Conservation (phyloP, 2,113 vertebrate genomes). For the Nansenia antarctica region DNA sequence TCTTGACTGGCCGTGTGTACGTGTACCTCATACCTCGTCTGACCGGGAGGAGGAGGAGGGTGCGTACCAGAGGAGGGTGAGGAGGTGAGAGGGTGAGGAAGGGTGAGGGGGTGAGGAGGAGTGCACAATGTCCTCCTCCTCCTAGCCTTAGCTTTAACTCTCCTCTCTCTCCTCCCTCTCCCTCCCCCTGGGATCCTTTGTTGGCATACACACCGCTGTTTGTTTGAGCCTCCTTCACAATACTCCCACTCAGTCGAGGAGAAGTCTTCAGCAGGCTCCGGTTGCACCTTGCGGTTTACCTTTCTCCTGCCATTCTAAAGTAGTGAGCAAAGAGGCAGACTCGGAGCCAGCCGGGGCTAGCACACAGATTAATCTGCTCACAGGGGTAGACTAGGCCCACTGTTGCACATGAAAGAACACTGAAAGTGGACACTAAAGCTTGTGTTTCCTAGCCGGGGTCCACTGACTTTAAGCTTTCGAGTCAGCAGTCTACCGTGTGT, state of each 20-base stretch:
- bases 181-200: conserved; percentile 42
- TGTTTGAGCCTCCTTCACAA: conserved; percentile 49
- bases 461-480: conserved; percentile 34
- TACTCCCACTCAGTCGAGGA: conserved; percentile 50
- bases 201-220: conserved; percentile 52
- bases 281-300: conserved; percentile 48
- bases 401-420: conserved; percentile 58
- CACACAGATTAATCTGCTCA: conserved; percentile 48
- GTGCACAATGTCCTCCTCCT: neutral
- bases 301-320: conserved; percentile 15
- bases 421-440: conserved; percentile 48
- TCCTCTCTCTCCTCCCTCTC: neutral
- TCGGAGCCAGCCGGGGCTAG: neutral
- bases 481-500: neutral
- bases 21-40: too few species aligned
- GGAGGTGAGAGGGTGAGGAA: neutral
- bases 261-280: conserved; percentile 42
- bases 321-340: conserved; percentile 20
- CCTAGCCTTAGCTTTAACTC: conserved; percentile 7
- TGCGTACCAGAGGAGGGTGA: too few species aligned
- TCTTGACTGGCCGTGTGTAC: too few species aligned
- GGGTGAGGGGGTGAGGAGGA: conserved; percentile 1
- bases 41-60: conserved; percentile 27
- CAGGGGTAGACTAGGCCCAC: conserved; percentile 24
- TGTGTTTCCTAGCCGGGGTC: conserved; percentile 42